Percentiles rank a stretch among this genome's conserved stretches.
Conservation (phyloP, 2,797 vertebrate genomes). For the Masticophis lateralis region DNA sequence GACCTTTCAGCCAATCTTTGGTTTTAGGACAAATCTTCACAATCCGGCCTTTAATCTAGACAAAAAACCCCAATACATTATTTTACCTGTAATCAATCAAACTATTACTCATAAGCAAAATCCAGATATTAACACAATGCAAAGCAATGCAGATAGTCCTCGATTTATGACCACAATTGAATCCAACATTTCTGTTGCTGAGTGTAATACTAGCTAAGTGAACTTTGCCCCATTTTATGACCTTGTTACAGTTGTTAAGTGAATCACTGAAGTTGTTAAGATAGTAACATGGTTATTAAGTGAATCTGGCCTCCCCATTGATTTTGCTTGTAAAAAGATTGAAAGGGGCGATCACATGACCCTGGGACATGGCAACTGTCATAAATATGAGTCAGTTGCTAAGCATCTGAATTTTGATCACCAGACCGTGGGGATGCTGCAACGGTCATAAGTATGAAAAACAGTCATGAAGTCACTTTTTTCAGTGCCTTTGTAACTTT, state of each 20-base stretch:
- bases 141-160: neutral
- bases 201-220: neutral
- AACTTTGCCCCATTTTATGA: neutral
- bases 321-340: neutral
- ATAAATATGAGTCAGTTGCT: neutral
- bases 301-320: neutral
- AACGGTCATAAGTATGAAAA: neutral
- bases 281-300: neutral
- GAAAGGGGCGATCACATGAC: neutral
- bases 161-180: neutral
- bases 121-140: neutral
- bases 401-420: neutral
- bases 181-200: neutral
- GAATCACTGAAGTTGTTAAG: neutral
- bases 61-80: neutral
- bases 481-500: neutral
- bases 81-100: neutral
- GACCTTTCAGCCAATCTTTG: conserved; percentile 75
- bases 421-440: accelerated
- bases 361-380: neutral
- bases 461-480: neutral
- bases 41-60: conserved; percentile 72
- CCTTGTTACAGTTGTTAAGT: neutral
- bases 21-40: conserved; percentile 76
- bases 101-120: neutral